Conservation (phyloP, 2,113 vertebrate genomes). For the Leptodactylus fuscus region DNA sequence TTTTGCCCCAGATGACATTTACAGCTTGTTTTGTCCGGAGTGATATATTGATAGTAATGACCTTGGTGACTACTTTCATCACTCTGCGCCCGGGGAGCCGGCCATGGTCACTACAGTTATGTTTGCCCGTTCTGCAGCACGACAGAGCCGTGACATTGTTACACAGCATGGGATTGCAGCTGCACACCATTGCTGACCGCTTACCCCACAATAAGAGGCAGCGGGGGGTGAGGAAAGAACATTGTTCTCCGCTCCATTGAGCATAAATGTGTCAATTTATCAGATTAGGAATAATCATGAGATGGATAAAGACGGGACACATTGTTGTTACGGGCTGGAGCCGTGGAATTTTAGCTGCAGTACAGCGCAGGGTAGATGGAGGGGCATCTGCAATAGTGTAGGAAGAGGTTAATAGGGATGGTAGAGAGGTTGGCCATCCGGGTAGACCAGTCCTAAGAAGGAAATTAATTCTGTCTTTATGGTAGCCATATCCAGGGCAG, state of each 20-base stretch:
- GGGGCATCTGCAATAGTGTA: neutral
- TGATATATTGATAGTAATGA: constrained; percentile 10
- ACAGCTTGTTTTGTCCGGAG: neutral
- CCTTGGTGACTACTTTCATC: constrained; percentile 14
- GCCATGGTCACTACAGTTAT: neutral
- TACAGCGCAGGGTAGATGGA: neutral
- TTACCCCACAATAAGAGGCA: neutral
- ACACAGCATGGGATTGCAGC: constrained; percentile 27
- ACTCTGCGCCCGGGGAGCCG: no score
- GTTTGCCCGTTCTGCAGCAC: neutral
- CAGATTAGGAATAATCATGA: constrained; percentile 12
- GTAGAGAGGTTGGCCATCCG: no score
- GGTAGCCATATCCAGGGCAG: no score
- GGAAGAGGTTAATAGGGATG: neutral
- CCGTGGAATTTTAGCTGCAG: neutral
- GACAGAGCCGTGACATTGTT: constrained; percentile 1
- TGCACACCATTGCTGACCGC: neutral
- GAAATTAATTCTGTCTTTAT: no score
- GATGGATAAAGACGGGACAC: neutral
- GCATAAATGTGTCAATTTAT: constrained; percentile 3
- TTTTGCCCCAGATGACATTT: neutral
- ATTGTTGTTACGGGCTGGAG: neutral
- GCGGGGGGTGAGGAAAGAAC: constrained; percentile 31
- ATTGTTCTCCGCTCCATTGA: neutral
- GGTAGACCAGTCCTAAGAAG: no score